These are phyloP conservation scores for Myocastor coypus DNA, from an alignment of 2,113 vertebrate species.

Conservation along the genomic window DNA sequence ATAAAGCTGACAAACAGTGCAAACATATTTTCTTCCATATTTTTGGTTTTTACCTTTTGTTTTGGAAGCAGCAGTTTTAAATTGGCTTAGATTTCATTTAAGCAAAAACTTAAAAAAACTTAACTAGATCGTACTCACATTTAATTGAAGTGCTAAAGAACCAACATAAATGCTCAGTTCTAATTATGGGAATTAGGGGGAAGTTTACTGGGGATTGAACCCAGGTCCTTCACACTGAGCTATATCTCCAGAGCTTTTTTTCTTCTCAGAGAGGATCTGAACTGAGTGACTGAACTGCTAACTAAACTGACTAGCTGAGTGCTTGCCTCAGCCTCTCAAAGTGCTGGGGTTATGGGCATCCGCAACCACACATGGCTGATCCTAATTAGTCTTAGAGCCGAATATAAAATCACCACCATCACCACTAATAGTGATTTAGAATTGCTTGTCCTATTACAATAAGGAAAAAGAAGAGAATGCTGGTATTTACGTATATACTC, in stretches of 20 bases:
- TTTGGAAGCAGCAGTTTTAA: background rate
- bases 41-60: background rate
- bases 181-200: background rate
- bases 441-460: background rate
- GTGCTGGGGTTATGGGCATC: background rate
- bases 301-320: background rate
- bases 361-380: background rate
- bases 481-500: background rate
- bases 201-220: background rate
- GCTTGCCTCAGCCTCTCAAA: background rate
- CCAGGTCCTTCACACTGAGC: background rate
- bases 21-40: background rate
- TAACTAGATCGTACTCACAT: background rate
- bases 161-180: background rate
- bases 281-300: background rate
- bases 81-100: background rate
- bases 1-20: background rate
- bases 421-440: background rate
- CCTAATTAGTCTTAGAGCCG: constrained; percentile 33
- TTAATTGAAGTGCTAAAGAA: background rate
- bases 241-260: background rate
- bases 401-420: background rate
- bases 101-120: background rate
- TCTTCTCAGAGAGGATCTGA: background rate
- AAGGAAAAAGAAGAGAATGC: background rate